Percentiles rank a stretch among this genome's conserved stretches.
phyloP scores from a whole-genome alignment of 2,888 invertebrate species.

The Drosophila koepferae region DNA sequence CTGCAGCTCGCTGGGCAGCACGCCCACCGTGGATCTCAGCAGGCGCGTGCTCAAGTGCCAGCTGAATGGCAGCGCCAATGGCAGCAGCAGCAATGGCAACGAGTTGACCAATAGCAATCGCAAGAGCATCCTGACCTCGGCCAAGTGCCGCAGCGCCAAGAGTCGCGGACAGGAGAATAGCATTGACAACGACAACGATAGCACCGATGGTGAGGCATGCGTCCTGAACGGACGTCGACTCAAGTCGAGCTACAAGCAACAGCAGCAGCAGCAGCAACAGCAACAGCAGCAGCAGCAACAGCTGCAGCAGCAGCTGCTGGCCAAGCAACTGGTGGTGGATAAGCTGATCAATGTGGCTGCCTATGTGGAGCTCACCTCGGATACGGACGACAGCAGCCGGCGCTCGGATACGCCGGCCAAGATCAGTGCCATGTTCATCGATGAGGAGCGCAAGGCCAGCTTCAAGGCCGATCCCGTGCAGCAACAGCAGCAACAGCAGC shows the following conservation, averaged over 20 bases:
- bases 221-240: constrained; percentile 83
- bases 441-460: constrained; percentile 85
- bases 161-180: constrained; percentile 81
- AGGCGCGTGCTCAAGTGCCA: constrained; percentile 89
- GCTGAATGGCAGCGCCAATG: constrained; percentile 73
- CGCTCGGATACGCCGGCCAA: constrained; percentile 84
- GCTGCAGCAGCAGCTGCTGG: constrained; percentile 37
- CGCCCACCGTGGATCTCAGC: constrained; percentile 88
- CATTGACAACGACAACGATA: constrained; percentile 87
- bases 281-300: constrained; percentile 48
- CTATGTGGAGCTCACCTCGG: constrained; percentile 85
- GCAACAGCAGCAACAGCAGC: too few species aligned
- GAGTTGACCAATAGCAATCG: constrained; percentile 86
- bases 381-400: constrained; percentile 85
- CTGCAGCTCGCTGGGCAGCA: constrained; percentile 88
- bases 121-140: constrained; percentile 94
- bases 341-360: constrained; percentile 85
- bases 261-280: constrained; percentile 50
- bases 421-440: constrained; percentile 85
- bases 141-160: constrained; percentile 92
- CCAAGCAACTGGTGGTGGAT: constrained; percentile 82
- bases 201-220: constrained; percentile 85
- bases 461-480: constrained; percentile 84
- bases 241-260: constrained; percentile 64
- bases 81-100: constrained; percentile 19